These are phyloP conservation scores for Tiaroga cobitis DNA, from an alignment of 2,797 vertebrate genomes.

Conservation along the genomic window DNA sequence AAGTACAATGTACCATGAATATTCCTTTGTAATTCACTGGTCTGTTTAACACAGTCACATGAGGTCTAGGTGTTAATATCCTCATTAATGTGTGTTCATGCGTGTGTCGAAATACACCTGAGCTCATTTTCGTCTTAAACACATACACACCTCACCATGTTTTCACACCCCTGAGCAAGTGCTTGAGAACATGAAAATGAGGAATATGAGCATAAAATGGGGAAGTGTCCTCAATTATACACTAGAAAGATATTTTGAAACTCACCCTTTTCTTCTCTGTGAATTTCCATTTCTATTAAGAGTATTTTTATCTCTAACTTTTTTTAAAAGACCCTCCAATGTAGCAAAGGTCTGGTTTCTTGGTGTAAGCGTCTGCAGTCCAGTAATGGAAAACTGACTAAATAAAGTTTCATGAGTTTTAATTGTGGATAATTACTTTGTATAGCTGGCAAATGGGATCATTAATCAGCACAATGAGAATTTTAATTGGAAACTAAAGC, in stretches of 20 bases:
- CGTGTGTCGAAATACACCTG: background rate
- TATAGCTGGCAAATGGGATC: background rate
- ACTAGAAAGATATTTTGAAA: background rate
- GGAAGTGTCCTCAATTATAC: background rate
- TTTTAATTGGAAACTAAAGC: background rate
- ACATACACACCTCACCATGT: constrained; percentile 3
- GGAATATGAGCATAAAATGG: background rate
- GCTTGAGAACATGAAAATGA: constrained; percentile 40
- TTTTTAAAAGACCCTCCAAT: background rate
- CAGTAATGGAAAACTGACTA: background rate
- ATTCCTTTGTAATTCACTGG: background rate
- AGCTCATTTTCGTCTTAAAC: constrained; percentile 5
- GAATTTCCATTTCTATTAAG: background rate
- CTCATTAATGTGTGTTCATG: background rate
- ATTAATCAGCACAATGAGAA: background rate
- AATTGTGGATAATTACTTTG: background rate
- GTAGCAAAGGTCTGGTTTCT: background rate
- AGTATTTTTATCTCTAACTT: background rate
- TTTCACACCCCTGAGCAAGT: background rate
- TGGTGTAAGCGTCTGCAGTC: background rate
- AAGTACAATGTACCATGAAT: background rate
- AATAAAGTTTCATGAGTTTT: too few species aligned
- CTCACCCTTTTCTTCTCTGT: background rate
- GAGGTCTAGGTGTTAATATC: background rate
- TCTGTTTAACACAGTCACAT: background rate